Conservation (phyloP, 2,888 invertebrate species). For the Dioctria rufipes region DNA sequence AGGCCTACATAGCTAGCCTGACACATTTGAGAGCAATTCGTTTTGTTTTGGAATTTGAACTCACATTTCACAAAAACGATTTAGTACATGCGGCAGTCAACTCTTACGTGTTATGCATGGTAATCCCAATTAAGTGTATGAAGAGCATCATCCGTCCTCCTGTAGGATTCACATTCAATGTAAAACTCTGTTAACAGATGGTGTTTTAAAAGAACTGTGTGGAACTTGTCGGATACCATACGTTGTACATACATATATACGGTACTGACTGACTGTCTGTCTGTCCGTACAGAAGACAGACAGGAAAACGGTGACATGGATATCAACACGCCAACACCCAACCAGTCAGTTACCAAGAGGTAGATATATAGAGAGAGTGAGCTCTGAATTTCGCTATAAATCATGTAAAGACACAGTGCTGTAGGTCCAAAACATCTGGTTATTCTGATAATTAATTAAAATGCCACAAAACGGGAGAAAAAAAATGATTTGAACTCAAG, state of each 20-base stretch:
- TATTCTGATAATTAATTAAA: conserved; percentile 46
- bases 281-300: neutral
- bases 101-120: conserved; percentile 39
- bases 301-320: conserved; percentile 48
- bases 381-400: conserved; percentile 43
- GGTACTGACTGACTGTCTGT: neutral
- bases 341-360: too few species aligned
- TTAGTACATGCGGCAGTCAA: conserved; percentile 17
- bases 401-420: conserved; percentile 42
- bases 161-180: conserved; percentile 7
- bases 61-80: conserved; percentile 27
- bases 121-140: conserved; percentile 36
- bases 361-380: neutral
- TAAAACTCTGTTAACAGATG: conserved; percentile 19
- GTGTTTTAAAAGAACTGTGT: conserved; percentile 1
- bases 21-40: conserved; percentile 31
- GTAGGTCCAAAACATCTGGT: conserved; percentile 45
- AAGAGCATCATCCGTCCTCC: conserved; percentile 14
- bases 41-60: neutral
- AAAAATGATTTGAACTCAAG: conserved; percentile 1
- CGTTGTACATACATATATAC: neutral
- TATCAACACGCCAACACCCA: conserved; percentile 31
- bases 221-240: neutral
- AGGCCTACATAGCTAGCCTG: neutral
- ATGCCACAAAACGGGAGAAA: conserved; percentile 11